phyloP scores from a whole-genome alignment of 2,113 vertebrate species.

The Oceanites oceanicus region DNA sequence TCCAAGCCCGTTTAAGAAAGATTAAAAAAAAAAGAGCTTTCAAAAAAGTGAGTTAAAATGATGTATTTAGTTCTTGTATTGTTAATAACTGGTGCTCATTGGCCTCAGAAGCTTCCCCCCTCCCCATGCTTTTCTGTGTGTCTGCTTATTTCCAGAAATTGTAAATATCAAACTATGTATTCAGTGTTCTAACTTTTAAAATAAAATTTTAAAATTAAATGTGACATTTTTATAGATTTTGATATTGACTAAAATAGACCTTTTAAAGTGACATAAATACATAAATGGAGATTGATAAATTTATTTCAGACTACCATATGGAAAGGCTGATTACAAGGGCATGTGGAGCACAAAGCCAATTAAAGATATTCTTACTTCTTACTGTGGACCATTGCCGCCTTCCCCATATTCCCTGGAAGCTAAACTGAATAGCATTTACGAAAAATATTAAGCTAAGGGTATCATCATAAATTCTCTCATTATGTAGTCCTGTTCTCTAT shows the following conservation, averaged over 20 bases:
- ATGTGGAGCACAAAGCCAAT: slow-evolving; percentile 65
- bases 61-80: not conserved
- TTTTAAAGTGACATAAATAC: slow-evolving; percentile 52
- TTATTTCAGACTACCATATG: slow-evolving; percentile 65
- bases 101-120: not conserved
- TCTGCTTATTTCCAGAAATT: not conserved
- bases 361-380: slow-evolving; percentile 55
- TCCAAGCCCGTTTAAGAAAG: not conserved
- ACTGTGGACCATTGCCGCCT: slow-evolving; percentile 16
- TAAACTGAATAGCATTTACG: not conserved
- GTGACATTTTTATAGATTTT: slow-evolving; percentile 35
- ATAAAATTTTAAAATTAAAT: slow-evolving; percentile 44
- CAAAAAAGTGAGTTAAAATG: not conserved
- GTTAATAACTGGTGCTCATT: slow-evolving; percentile 1
- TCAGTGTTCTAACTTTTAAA: not conserved
- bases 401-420: not conserved
- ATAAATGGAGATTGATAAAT: slow-evolving; percentile 50
- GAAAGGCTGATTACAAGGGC: slow-evolving; percentile 54
- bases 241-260: slow-evolving; percentile 41
- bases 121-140: not conserved
- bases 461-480: slow-evolving; percentile 6
- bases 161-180: slow-evolving; percentile 40
- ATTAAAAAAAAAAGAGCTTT: slow-evolving; percentile 36
- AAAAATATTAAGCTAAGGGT: slow-evolving; percentile 37
- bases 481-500: slow-evolving; percentile 1